Evolutionary conservation across 2,888 invertebrate genomes (phyloP), one percentile per base, ranked within the genome.

Genomic region (Heliconius aoede): DNA sequence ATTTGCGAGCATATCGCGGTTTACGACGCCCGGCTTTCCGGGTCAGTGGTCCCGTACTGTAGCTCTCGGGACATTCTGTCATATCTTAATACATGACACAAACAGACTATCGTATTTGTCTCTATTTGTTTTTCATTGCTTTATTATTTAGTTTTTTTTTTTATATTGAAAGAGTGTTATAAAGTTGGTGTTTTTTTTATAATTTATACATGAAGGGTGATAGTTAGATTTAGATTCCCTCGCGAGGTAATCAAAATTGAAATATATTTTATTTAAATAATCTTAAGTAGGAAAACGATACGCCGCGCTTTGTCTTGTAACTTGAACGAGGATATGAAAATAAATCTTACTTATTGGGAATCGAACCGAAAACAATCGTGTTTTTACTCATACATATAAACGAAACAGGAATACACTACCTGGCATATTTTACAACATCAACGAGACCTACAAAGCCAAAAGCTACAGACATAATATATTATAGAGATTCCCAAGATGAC

Each of bases 31-130:
- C 55, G 72, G 74, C 64, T 74, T 78, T 78, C 78, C 78, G 74
- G 78, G 78, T 77, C 78, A 78, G 68, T 68, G 78, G 60, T 21
- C 64, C 55, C 71, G 36, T 72, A 76, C 62, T 78, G 78, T 78
- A 21, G 36, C 65, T 61, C 61, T 15, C 46, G 74, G 77, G 77
- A 67, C 75, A 46, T 65, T 71, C 60, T 75, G 30, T 75, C 75
- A 75, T 71, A 71, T 75, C 75, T 75, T 71, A 75, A 71, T 71
- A 75, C 62, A 69, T 62, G 71, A 75, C 62, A 55, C 32, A n/a
- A 69, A 61, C 74, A 74, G 46, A 68, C 24, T 61, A 18, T 74
- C 40, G 40, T 60, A 46, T 74, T 74, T 68, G 68, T 68, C 58
- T 68, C 28, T 68, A 46, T 68, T 65, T 68, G 46, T n/a, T 21